These are phyloP conservation scores for Rhopalosiphum padi DNA, from an alignment of 1,140 invertebrate species.

Conservation along the genomic window DNA sequence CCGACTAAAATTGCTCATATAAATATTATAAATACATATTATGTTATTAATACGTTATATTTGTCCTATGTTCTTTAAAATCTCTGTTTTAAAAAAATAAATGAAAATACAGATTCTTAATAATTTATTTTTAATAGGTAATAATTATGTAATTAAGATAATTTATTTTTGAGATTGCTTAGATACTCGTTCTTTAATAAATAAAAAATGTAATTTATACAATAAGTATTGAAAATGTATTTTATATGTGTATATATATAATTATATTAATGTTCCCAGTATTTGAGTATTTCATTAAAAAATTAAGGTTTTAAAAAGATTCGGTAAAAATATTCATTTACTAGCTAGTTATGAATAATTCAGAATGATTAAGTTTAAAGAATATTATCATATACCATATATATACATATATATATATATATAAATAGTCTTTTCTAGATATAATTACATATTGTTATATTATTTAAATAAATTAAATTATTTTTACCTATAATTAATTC, in stretches of 20 bases:
- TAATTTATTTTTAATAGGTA: not conserved
- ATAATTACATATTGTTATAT: not conserved
- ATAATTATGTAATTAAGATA: too few relatives aligned
- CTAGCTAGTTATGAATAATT: not conserved
- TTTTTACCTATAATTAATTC: not conserved
- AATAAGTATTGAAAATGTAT: not conserved
- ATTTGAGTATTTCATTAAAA: not conserved
- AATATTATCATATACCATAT: too few relatives aligned
- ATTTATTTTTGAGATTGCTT: not conserved
- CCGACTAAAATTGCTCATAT: not conserved
- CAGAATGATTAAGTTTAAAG: too few relatives aligned
- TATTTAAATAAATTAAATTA: not conserved
- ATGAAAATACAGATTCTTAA: not conserved
- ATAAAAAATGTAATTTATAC: not conserved
- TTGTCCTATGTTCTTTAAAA: not conserved
- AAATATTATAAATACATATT: not conserved
- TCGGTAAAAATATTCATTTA: too few relatives aligned
- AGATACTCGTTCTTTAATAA: not conserved
- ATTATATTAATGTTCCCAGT: not conserved
- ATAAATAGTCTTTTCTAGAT: not conserved
- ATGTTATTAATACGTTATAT: not conserved
- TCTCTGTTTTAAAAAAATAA: not conserved
- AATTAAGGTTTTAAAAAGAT: not conserved
- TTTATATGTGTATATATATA: not conserved
- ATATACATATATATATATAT: not conserved